Evolutionary conservation across 1,140 invertebrate genomes (phyloP), one percentile per base, ranked within the genome.

Genomic region (Ostrea edulis): DNA sequence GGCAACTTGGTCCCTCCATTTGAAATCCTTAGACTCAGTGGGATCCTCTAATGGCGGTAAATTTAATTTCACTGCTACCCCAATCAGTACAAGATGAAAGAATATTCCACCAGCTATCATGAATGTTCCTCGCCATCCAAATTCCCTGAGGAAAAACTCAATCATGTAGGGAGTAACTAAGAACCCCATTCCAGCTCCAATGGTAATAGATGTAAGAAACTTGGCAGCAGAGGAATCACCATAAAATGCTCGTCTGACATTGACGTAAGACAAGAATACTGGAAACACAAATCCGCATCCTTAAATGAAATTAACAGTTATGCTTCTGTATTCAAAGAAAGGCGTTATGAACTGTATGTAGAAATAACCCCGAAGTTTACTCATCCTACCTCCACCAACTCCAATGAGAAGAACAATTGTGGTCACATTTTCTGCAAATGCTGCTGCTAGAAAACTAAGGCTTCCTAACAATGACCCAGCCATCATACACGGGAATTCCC

Each of bases 201-300:
- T 14, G 2, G 52, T 54, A 9, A 83, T 83, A 5, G 20, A n/a
- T 8, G 44, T 54, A 11, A 83, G 44, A 25, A 52, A 83, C 20
- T 54, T 83, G 7, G 82, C 17, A 8, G 22, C 44, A 22, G 44
- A 44, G 35, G 35, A 29, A 22, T 53, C 4, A 17, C 22, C 12
- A 17, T 17, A 2, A 54, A 83, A 83, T 5, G 82, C 44, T 20
- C 44, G 82, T 8, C 52, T 54, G 5, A 83, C 52, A 7, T 53
- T 20, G 20, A 83, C 52, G 5, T 53, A 83, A 20, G 82, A 53
- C n/a, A 54, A 22, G 9, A 83, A 44, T 14, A 20, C 20, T 4
- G 82, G 82, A 29, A 83, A 83, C 82, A 83, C 52, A n/a, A 17
- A 83, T 20, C 9, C 82, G n/a, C 44, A 83, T 54, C 82, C 82